Percentiles rank a stretch among this genome's conserved stretches.
These are phyloP conservation scores for Theretra japonica DNA, from an alignment of 2,888 invertebrate species.

Conservation along the genomic window DNA sequence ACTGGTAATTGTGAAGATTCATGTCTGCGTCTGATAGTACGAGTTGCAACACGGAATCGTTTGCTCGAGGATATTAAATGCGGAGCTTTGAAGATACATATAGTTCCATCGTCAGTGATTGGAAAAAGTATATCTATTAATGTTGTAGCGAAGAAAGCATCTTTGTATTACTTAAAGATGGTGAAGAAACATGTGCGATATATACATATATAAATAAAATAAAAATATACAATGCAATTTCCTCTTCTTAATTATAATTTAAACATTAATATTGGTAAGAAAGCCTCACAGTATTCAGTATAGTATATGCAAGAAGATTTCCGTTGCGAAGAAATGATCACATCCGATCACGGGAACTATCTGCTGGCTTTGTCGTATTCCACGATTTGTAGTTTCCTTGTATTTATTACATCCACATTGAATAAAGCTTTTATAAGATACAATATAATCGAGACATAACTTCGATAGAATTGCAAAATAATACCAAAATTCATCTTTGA, in stretches of 20 bases:
- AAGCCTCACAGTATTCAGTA: too few relatives aligned
- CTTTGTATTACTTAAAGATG: too few relatives aligned
- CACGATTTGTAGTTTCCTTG: neutral
- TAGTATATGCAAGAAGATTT: neutral
- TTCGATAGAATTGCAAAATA: neutral
- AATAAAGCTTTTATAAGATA: neutral
- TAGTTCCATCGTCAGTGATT: neutral
- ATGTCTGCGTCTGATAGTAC: neutral
- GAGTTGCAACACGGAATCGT: neutral
- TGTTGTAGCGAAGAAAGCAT: too few relatives aligned
- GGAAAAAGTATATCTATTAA: too few relatives aligned
- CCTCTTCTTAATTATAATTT: too few relatives aligned
- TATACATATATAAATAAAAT: too few relatives aligned
- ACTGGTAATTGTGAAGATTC: conserved; percentile 21
- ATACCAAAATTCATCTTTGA: neutral
- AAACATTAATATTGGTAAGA: too few relatives aligned
- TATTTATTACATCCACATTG: too few relatives aligned
- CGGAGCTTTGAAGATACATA: neutral
- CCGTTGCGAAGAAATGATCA: neutral
- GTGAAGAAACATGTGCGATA: too few relatives aligned
- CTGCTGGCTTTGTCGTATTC: too few relatives aligned
- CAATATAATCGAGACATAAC: neutral
- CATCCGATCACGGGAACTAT: neutral
- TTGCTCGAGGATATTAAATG: too few relatives aligned
- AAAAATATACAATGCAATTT: too few relatives aligned